These are phyloP conservation scores for Crematogaster levior DNA, from an alignment of 2,888 invertebrate species.

Conservation along the genomic window DNA sequence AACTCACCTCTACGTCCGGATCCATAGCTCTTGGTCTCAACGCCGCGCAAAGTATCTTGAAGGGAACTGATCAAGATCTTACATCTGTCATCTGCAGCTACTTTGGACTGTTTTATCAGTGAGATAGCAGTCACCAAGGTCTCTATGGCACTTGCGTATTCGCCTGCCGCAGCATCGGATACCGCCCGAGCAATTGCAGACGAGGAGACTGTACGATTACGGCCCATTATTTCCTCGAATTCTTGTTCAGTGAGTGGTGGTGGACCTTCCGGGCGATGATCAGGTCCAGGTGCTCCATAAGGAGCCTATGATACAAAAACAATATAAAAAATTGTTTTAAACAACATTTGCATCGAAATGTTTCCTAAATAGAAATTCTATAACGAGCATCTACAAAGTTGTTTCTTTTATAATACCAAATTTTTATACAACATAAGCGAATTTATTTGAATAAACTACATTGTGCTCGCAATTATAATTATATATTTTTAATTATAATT, in stretches of 20 bases:
- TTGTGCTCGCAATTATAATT: too few relatives aligned
- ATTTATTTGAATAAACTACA: constrained; percentile 7
- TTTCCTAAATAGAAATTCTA: not conserved
- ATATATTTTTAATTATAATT: not conserved
- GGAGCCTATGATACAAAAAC: constrained; percentile 83
- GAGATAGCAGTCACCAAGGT: constrained; percentile 99
- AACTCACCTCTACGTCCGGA: constrained; percentile 88
- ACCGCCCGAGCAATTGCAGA: constrained; percentile 99
- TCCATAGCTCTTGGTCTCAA: constrained; percentile 98
- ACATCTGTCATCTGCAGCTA: constrained; percentile 98
- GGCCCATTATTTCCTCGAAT: constrained; percentile 99
- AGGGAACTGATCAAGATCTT: constrained; percentile 98
- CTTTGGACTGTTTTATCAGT: constrained; percentile 98
- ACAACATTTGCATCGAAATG: not conserved
- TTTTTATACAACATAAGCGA: not conserved
- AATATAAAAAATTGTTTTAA: not conserved
- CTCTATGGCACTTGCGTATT: constrained; percentile 99
- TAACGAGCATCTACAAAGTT: not conserved
- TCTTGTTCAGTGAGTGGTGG: constrained; percentile 95
- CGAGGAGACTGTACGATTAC: constrained; percentile 98
- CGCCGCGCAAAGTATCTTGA: constrained; percentile 98
- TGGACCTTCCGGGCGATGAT: constrained; percentile 87
- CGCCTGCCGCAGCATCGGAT: constrained; percentile 98
- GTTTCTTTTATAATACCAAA: not conserved
- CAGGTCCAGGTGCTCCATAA: constrained; percentile 88